phyloP scores from a whole-genome alignment of 2,113 vertebrate species.

The Osmerus eperlanus region DNA sequence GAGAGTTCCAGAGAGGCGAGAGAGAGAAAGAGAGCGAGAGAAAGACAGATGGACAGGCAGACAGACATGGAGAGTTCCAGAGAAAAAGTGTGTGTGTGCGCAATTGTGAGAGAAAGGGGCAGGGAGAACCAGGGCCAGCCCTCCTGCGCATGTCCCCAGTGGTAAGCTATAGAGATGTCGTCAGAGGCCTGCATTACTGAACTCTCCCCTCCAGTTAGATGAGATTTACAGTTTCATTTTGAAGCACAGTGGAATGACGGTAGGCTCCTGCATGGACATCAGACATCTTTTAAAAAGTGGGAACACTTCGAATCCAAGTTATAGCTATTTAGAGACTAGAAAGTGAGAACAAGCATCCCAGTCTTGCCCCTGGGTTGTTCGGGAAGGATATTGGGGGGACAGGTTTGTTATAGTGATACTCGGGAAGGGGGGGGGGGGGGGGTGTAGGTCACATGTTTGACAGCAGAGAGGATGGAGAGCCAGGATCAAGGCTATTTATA shows the following conservation, averaged over 20 bases:
- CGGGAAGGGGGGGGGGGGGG: constrained; percentile 24
- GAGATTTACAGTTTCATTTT: too few relatives aligned
- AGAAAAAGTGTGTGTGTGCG: background rate
- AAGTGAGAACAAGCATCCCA: background rate
- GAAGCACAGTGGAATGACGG: too few relatives aligned
- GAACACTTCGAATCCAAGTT: too few relatives aligned
- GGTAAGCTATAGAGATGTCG: too few relatives aligned
- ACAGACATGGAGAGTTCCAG: background rate
- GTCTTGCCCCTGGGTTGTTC: background rate
- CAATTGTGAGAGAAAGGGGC: background rate
- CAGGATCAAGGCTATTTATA: constrained; percentile 70
- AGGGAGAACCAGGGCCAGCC: background rate
- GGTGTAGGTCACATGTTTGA: constrained; percentile 4
- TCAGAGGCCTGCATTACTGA: too few relatives aligned
- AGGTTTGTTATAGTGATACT: constrained; percentile 45
- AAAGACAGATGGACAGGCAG: constrained; percentile 16
- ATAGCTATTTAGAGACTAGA: too few relatives aligned
- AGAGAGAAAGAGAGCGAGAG: constrained; percentile 1
- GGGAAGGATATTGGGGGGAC: background rate
- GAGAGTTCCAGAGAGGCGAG: background rate
- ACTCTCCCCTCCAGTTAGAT: too few relatives aligned
- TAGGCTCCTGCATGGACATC: too few relatives aligned
- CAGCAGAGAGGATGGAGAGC: constrained; percentile 53
- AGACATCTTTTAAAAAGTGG: too few relatives aligned
- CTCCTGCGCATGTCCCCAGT: background rate